Conservation (phyloP, 2,888 invertebrate species). For the Machimus rusticus region DNA sequence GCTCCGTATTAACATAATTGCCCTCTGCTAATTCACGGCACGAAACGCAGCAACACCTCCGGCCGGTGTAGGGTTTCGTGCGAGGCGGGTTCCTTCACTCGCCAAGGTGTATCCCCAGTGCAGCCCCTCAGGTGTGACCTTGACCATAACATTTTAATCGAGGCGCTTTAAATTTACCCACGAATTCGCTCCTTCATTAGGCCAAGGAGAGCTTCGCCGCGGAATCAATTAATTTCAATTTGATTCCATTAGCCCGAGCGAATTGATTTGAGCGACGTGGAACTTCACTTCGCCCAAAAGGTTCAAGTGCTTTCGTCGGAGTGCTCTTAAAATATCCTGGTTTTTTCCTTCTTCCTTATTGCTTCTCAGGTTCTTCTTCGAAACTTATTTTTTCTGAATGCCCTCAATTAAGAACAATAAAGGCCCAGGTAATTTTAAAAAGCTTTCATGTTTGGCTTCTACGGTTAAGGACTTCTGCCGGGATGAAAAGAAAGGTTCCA, state of each 20-base stretch:
- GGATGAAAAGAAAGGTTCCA: not conserved
- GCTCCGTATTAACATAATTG: slow-evolving; percentile 23
- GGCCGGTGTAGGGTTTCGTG: not conserved
- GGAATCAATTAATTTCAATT: slow-evolving; percentile 32
- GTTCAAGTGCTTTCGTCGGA: not conserved
- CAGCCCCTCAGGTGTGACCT: not conserved
- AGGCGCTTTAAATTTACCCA: not conserved
- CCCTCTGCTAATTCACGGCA: slow-evolving; percentile 17
- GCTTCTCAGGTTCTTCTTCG: not conserved
- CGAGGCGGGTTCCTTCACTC: not conserved
- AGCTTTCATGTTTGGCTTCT: not conserved
- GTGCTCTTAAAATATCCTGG: not conserved
- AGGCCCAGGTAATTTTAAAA: not conserved
- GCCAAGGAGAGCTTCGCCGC: not conserved
- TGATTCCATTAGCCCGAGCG: not conserved
- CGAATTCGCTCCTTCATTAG: not conserved
- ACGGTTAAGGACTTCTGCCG: not conserved
- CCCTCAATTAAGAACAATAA: not conserved
- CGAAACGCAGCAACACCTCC: not conserved
- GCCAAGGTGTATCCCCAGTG: not conserved
- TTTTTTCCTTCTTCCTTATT: not conserved
- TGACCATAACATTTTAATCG: slow-evolving; percentile 31
- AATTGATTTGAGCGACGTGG: not conserved
- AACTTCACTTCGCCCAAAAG: not conserved
- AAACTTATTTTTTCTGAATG: not conserved